Evolutionary conservation across 1,140 invertebrate genomes (phyloP).

Genomic region (Drosophila funebris): DNA sequence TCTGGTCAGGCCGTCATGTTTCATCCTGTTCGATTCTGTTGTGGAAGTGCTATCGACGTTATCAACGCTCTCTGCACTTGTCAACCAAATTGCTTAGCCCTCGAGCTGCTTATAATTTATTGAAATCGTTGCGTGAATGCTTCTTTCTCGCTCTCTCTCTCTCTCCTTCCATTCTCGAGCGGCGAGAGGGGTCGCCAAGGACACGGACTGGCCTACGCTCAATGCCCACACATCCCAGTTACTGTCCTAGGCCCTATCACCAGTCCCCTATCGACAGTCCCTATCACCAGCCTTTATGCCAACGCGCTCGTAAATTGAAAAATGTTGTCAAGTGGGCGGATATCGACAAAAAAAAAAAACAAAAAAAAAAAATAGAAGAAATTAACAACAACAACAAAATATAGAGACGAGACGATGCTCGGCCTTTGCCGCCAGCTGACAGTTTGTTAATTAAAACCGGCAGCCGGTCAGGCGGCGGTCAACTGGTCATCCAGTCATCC

Average conservation of each 20-base stretch:
- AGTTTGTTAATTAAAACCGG: conserved; percentile 82
- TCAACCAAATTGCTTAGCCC: conserved; percentile 65
- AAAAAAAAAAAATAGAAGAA: background rate
- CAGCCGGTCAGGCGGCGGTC: conserved; percentile 47
- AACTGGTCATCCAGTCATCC: conserved; percentile 41
- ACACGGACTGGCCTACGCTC: background rate
- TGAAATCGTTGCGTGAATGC: conserved; percentile 51
- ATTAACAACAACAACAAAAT: conserved; percentile 9
- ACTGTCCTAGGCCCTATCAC: background rate
- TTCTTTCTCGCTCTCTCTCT: background rate
- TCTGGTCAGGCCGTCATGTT: background rate
- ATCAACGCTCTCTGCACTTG: conserved; percentile 27
- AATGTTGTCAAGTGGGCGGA: conserved; percentile 55
- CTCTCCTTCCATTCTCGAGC: background rate
- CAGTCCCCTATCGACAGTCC: background rate
- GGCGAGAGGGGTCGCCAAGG: too few species aligned
- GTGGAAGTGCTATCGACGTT: background rate
- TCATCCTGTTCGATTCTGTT: background rate
- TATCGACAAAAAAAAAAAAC: conserved; percentile 21
- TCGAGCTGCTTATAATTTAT: conserved; percentile 73
- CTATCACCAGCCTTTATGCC: background rate
- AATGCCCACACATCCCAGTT: background rate
- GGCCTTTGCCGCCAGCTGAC: conserved; percentile 63
- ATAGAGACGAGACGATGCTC: background rate
- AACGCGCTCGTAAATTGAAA: conserved; percentile 61